Evolutionary conservation across 1,140 invertebrate species (phyloP).

Genomic region (Lepidostoma basale): DNA sequence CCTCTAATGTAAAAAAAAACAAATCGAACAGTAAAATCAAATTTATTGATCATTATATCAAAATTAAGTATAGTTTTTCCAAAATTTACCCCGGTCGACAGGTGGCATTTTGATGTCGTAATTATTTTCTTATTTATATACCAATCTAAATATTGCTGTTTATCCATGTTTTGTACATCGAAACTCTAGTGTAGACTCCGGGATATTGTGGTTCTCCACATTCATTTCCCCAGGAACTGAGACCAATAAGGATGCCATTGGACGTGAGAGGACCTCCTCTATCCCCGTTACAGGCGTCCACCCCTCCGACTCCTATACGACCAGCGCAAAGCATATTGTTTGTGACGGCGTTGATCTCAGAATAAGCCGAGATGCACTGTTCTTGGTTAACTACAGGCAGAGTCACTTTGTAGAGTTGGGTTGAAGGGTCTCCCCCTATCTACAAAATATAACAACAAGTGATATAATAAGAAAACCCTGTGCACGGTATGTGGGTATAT

Average conservation of each 20-base stretch:
- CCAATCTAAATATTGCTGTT: conserved; percentile 33
- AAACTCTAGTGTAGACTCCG: conserved; percentile 68
- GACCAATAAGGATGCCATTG: conserved; percentile 58
- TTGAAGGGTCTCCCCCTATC: conserved; percentile 41
- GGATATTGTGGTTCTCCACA: conserved; percentile 66
- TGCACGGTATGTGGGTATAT: too few relatives aligned
- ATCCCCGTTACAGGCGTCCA: conserved; percentile 63
- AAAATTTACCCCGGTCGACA: too few relatives aligned
- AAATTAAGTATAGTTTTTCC: too few relatives aligned
- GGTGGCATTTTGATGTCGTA: too few relatives aligned
- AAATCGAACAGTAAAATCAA: too few relatives aligned
- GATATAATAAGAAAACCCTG: too few relatives aligned
- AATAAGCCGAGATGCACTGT: conserved; percentile 48
- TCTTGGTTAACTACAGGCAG: conserved; percentile 49
- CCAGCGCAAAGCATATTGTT: conserved; percentile 77
- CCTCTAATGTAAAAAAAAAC: too few relatives aligned
- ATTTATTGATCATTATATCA: too few relatives aligned
- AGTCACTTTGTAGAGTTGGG: conserved; percentile 51
- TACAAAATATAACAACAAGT: too few relatives aligned
- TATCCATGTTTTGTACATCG: conserved; percentile 59
- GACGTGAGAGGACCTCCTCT: conserved; percentile 63
- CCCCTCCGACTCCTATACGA: conserved; percentile 49
- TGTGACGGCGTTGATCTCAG: conserved; percentile 54
- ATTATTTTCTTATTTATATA: background rate
- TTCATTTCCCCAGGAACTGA: conserved; percentile 65